Evolutionary conservation across 1,140 invertebrate species (phyloP), one percentile per base, ranked within the genome.

Genomic region (Aphidius ervi): DNA sequence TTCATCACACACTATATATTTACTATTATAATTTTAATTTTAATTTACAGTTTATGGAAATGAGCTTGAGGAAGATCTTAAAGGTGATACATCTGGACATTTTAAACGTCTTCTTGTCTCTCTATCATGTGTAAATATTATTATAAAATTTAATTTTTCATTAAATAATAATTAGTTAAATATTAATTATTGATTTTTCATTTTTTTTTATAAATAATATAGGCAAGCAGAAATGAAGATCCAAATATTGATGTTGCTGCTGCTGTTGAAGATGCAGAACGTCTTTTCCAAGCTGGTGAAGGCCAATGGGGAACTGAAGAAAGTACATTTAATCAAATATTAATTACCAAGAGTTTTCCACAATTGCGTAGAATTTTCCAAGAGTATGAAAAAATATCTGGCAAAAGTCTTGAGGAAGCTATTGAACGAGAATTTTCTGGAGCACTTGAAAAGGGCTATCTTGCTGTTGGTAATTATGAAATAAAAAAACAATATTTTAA

Each of bases 351-450:
- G 68, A 91, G 89, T 64, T 92, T 87, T 68, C 86, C 90, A 59
- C 93, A 96, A 71, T 74, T 97, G 58, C 84, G 91, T 69, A 80
- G 76, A 79, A 87, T 94, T 63, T 95, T 97, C 70, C 77, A 86
- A 6, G 87, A 91, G 72, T 93, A 89, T 69, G 88, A 91, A 75
- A 82, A 84, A 56, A 66, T 93, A 7, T 80, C 88, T 41, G 91
- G 92, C 39, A 87, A 88, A 65, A 85, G 87, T 59, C 90, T 97
- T 67, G 92, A 94, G 70, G 82, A 90, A n/a, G 86, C 91, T 5
- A 92, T 97, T 69, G 88, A 92, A 72, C 84, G 85, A 56, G 94
- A 97, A 81, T 92, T 95, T 74, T 91, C 90, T 62, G 94, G 94
- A 62, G 86, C 88, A 68, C 78, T 95, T 7, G 86, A 93, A 77